phyloP scores from a whole-genome alignment of 2,113 vertebrate species.

The Actenoides hombroni region DNA sequence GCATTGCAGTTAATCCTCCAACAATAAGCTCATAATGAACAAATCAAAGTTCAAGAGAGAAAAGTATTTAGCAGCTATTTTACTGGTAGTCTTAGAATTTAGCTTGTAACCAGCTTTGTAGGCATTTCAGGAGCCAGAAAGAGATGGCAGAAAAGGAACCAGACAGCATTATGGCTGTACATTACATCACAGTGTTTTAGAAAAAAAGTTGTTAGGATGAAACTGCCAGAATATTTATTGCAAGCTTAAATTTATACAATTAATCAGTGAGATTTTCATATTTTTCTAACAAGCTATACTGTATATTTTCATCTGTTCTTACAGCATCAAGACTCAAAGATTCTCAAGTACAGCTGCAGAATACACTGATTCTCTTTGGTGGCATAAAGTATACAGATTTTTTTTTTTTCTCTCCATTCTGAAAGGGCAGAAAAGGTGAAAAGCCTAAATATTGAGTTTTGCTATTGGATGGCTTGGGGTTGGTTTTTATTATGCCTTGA shows the following conservation, averaged over 20 bases:
- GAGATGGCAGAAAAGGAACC: background rate
- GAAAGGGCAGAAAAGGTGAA: background rate
- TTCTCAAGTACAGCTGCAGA: background rate
- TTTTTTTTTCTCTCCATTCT: background rate
- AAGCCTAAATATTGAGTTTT: background rate
- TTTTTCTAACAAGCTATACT: background rate
- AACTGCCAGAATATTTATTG: background rate
- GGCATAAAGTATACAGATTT: background rate
- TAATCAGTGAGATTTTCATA: background rate
- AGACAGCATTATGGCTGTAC: background rate
- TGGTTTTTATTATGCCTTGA: background rate
- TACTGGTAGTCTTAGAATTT: background rate
- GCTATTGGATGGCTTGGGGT: background rate
- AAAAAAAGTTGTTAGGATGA: background rate
- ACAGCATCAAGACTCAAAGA: background rate
- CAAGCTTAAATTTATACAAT: background rate
- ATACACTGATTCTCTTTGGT: background rate
- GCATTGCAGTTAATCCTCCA: background rate
- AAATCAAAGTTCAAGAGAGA: background rate
- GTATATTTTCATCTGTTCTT: background rate
- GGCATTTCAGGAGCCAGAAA: background rate
- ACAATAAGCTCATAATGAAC: background rate
- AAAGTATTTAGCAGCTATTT: background rate
- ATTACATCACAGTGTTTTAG: background rate
- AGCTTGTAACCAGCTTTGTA: background rate